Evolutionary conservation across 1,140 invertebrate genomes (phyloP), one percentile per base, ranked within the genome.

Genomic region (Tetramorium simillimum): DNA sequence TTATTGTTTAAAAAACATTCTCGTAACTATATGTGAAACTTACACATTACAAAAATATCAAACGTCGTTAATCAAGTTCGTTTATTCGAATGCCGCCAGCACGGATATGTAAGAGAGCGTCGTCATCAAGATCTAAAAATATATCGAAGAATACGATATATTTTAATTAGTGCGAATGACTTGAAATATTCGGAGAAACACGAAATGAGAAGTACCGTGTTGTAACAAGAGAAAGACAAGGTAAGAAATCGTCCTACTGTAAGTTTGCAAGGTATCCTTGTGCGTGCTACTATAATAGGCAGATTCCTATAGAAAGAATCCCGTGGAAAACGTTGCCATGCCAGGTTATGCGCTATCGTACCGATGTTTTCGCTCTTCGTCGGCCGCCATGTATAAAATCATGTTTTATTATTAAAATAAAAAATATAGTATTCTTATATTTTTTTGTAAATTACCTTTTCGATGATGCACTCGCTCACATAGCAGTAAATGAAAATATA

Each of bases 401-500:
- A 14, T 3, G 28, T 63, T 21, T 63, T 63, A 63, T 24, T 60
- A 60, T 60, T 28, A 24, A 58, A 33, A 56, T 56, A 6, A 14
- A 60, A 14, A 24, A 60, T 60, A 60, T 2, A 60, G 3, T 28
- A 60, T 60, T 60, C 21, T 60, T 14, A 12, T 5, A 14, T 60
- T 28, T 24, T 10, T 60, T 28, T 28, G 21, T 5, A 4, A 60
- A 4, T 63, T 63, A 63, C 60, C 60, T 16, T 70, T 46, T 70
- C 37, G 21, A 70, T 70, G 10, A 70, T 43, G 6, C 46, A 49
- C 12, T 70, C 67, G 33, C 67, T 46, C 14, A 46, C 12, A 16
- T 70, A 70, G 46, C 67, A 46, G 14, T 70, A 70, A 21, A 70
- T 70, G 4, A 46, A 70, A 70, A 70, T 43, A 1, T 21, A 40